These are phyloP conservation scores for Gallinago nigripennis DNA, from an alignment of 2,797 vertebrate species.

Conservation along the genomic window DNA sequence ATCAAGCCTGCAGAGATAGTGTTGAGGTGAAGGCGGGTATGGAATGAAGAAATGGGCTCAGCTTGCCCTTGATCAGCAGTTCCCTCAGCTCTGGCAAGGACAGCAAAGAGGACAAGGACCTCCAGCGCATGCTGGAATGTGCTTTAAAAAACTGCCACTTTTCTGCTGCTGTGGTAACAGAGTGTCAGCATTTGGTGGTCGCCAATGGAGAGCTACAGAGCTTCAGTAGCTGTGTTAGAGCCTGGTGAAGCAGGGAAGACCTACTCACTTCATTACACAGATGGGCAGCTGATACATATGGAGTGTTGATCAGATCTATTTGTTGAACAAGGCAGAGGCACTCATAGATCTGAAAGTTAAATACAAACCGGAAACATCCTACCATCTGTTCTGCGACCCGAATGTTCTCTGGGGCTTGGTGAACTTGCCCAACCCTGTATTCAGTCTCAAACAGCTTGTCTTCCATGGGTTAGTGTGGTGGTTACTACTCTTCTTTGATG, in stretches of 20 bases:
- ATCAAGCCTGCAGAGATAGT: not conserved
- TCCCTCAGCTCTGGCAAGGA: not conserved
- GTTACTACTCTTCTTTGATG: not conserved
- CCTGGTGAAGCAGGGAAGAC: not conserved
- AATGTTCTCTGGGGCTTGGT: not conserved
- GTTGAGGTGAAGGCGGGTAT: not conserved
- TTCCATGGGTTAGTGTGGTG: not conserved
- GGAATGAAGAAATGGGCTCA: not conserved
- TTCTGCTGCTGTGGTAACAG: not conserved
- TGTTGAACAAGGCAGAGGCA: not conserved
- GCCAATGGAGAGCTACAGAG: not conserved
- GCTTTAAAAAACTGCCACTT: not conserved
- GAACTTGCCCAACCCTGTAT: not conserved
- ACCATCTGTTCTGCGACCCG: not conserved
- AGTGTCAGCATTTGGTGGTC: not conserved
- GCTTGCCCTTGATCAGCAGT: not conserved
- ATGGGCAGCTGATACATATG: not conserved
- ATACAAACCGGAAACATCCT: not conserved
- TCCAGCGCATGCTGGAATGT: accelerated
- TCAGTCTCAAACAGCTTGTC: not conserved
- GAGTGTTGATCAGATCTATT: not conserved
- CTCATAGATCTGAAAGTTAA: not conserved
- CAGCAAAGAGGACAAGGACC: not conserved
- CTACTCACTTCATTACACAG: not conserved
- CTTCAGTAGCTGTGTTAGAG: not conserved